phyloP scores from a whole-genome alignment of 2,888 invertebrate species.

The Temnothorax unifasciatus region DNA sequence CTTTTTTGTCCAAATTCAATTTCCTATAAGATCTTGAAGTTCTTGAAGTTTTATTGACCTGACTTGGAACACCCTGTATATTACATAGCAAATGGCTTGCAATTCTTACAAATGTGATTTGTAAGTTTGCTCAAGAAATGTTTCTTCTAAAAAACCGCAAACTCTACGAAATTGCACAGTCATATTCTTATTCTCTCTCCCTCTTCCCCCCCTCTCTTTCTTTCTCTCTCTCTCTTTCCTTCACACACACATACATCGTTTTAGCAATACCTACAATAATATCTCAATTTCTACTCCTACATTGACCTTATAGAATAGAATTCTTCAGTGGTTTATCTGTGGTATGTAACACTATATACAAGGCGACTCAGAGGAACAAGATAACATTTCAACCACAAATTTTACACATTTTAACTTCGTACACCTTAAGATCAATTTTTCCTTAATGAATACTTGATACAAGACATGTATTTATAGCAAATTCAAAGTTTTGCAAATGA shows the following conservation, averaged over 20 bases:
- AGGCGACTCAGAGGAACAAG: not conserved
- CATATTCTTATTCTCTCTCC: not conserved
- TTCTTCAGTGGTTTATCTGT: conserved; percentile 15
- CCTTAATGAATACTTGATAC: not conserved
- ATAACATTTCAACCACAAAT: not conserved
- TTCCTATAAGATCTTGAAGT: no score
- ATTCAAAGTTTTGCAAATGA: not conserved
- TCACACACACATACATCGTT: not conserved
- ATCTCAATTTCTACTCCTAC: not conserved
- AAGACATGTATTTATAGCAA: not conserved
- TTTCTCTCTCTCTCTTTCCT: no score
- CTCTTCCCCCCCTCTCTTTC: not conserved
- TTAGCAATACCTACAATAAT: not conserved
- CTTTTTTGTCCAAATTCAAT: no score
- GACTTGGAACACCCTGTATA: no score
- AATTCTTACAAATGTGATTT: not conserved
- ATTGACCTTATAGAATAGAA: not conserved
- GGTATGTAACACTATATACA: conserved; percentile 12
- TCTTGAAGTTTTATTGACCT: no score
- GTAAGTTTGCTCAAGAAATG: not conserved
- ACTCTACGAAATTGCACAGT: not conserved
- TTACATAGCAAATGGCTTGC: not conserved
- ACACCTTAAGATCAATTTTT: not conserved
- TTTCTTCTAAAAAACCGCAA: conserved; percentile 9
- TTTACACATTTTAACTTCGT: not conserved